A percentile compares a stretch with the other conserved stretches of the same genome.
Evolutionary conservation across 1,140 invertebrate genomes (phyloP).

Genomic region (Papilio polytes): DNA sequence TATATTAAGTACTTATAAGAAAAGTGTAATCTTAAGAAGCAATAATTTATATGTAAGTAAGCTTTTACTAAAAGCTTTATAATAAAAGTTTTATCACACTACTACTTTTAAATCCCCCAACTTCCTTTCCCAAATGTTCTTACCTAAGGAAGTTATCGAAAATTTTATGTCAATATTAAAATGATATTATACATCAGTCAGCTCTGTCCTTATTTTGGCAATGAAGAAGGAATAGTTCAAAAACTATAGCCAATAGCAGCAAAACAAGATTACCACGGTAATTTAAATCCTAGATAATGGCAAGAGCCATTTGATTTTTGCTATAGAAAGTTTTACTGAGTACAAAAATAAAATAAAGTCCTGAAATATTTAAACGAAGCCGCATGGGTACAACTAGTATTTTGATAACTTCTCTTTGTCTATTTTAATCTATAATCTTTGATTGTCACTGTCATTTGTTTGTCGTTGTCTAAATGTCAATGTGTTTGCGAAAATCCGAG

Average conservation of each 20-base stretch:
- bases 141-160: neutral
- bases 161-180: neutral
- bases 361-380: too few relatives aligned
- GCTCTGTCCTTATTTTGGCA: too few relatives aligned
- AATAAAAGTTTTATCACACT: slow-evolving; percentile 30
- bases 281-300: too few relatives aligned
- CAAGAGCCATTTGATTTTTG: too few relatives aligned
- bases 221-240: too few relatives aligned
- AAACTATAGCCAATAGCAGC: too few relatives aligned
- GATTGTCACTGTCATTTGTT: neutral
- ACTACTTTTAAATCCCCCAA: slow-evolving; percentile 30
- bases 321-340: too few relatives aligned
- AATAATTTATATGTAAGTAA: slow-evolving; percentile 25
- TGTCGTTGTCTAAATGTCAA: neutral
- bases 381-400: too few relatives aligned
- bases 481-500: neutral
- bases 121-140: slow-evolving; percentile 13
- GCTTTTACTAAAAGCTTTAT: slow-evolving; percentile 30
- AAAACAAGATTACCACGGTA: too few relatives aligned
- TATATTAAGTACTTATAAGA: slow-evolving; percentile 14
- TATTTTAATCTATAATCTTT: neutral
- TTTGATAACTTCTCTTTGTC: too few relatives aligned
- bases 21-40: slow-evolving; percentile 15
- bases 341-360: too few relatives aligned
- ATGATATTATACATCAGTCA: too few relatives aligned